A percentile compares a stretch with the other conserved stretches of the same genome.
Conservation (phyloP, 2,113 vertebrate species). For the Leucosticte australis region DNA sequence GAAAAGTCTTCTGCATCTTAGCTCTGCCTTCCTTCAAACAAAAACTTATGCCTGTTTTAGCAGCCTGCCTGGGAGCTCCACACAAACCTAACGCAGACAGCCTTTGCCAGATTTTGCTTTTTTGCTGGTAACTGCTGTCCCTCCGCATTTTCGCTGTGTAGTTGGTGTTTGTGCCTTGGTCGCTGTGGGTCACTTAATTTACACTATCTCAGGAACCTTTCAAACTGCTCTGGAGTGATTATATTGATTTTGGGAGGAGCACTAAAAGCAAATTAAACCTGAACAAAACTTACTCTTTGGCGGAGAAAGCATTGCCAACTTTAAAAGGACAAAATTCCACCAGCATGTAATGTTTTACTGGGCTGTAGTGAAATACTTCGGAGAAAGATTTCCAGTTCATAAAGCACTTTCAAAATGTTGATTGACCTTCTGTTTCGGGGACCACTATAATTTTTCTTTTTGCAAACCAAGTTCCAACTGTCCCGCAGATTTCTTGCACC, state of each 20-base stretch:
- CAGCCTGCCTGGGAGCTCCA: neutral
- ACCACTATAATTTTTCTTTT: conserved; percentile 27
- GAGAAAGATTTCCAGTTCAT: conserved; percentile 67
- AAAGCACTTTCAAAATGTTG: conserved; percentile 39
- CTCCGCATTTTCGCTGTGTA: neutral
- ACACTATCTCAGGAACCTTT: neutral
- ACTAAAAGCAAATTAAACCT: conserved; percentile 48
- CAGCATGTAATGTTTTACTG: conserved; percentile 35
- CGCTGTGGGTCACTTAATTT: neutral
- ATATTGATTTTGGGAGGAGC: conserved; percentile 11
- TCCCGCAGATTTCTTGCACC: neutral
- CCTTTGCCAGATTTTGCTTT: neutral
- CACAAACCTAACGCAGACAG: neutral
- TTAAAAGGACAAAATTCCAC: conserved; percentile 45
- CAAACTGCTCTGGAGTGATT: neutral
- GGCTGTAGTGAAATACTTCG: conserved; percentile 14
- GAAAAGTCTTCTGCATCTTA: neutral
- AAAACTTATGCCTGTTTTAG: neutral
- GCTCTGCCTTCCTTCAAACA: neutral
- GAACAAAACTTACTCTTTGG: conserved; percentile 45
- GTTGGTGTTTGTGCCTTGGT: neutral
- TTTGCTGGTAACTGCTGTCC: neutral
- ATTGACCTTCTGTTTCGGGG: conserved; percentile 8
- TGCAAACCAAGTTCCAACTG: neutral
- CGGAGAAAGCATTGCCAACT: conserved; percentile 50